Base-by-base conservation (phyloP, 2,113 vertebrate genomes). In the Urocynchramus pylzowi region DNA sequence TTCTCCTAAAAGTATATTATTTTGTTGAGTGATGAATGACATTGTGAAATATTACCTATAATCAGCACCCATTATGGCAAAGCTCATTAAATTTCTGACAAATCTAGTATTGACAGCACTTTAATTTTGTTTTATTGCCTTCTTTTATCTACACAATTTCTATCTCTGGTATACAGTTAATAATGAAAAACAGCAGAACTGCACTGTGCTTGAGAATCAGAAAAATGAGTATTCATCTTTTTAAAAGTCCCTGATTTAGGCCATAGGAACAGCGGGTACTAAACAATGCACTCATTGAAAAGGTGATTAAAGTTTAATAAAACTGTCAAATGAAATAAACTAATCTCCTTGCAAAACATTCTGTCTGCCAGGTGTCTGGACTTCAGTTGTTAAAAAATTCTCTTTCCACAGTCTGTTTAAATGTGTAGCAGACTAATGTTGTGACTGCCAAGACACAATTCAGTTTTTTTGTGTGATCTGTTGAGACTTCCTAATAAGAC, bases 241-340 rank as follows among this genome's bases (percentile, higher is more conserved):
- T 89, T 1, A 41, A 71, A 95, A 78, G 42, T 61, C 92, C 63
- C 76, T 9, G 24, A 68, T 96, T 89, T 80, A 74, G 63, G 81
- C 92, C 69, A 60, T 20, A 87, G 81, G 68, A 97, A 95, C 87
- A 94, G 63, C 0, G 0, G 20, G 80, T 47, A 86, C 64, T 89
- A 91, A 81, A 87, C 61, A 88, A 91, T 39, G 14, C n/a, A 81
- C 3, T 30, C 84, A 87, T 42, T 96, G 42, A 95, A 96, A 89
- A 93, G 19, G 33, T 87, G 53, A 95, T 95, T 97, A 96, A 96
- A 95, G 42, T 94, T 97, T 97, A 94, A 97, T 97, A 92, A 97
- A 96, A 81, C 82, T 95, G 82, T 73, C 87, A 84, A 93, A 39
- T 90, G 71, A 96, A 96, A 95, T 94, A 97, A 90, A 92, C 79